phyloP scores from a whole-genome alignment of 2,888 invertebrate genomes.

The Strigamia transsilvanica region DNA sequence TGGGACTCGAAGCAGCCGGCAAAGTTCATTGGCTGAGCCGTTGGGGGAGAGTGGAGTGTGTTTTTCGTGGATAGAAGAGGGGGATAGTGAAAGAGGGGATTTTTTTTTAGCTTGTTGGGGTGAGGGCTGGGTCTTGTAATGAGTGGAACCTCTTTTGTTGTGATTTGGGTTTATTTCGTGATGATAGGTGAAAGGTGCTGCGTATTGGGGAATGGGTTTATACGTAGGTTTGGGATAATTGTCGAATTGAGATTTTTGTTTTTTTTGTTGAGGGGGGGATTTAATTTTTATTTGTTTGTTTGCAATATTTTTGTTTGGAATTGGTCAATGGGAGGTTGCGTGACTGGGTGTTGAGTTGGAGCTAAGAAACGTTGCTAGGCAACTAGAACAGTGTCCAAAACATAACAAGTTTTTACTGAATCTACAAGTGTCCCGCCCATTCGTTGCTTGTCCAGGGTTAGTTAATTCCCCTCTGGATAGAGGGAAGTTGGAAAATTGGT shows the following conservation, averaged over 20 bases:
- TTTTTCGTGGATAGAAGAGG: neutral
- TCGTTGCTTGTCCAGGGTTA: neutral
- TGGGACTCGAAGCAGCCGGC: neutral
- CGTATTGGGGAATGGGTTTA: no score
- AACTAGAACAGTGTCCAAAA: neutral
- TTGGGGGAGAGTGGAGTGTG: neutral
- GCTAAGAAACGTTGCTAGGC: neutral
- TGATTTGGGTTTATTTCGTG: neutral
- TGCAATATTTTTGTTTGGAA: neutral
- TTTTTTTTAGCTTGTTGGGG: neutral
- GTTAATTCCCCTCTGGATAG: neutral
- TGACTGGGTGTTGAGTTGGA: neutral
- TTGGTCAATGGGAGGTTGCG: neutral
- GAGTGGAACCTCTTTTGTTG: neutral
- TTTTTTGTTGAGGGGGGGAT: no score
- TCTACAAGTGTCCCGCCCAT: conserved; percentile 38
- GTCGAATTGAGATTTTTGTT: neutral
- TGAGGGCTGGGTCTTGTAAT: neutral
- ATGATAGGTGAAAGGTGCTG: neutral
- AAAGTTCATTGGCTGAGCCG: conserved; percentile 11
- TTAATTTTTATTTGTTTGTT: no score
- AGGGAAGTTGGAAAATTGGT: neutral
- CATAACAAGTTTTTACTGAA: neutral
- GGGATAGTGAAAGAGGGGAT: neutral
- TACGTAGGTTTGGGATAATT: neutral